Conservation (phyloP, 2,113 vertebrate genomes). For the Bostrychus sinensis region DNA sequence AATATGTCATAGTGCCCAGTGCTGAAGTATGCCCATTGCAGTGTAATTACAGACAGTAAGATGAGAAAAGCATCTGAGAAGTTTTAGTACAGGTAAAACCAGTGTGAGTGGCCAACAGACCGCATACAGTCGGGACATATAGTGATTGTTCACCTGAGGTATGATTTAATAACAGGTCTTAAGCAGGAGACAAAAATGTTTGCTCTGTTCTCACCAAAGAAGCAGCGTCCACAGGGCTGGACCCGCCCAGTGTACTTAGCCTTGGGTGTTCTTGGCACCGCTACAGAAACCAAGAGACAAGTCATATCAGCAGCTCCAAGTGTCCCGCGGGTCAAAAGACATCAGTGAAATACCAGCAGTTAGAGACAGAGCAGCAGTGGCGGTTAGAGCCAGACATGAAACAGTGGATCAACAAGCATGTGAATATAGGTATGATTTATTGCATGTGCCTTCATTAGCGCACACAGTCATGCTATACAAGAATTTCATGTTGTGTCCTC, state of each 20-base stretch:
- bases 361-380: slow-evolving; percentile 80
- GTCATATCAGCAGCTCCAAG: slow-evolving; percentile 87
- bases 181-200: slow-evolving; percentile 62
- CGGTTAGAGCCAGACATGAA: slow-evolving; percentile 50
- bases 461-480: slow-evolving; percentile 12
- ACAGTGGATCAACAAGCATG: slow-evolving; percentile 39
- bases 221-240: slow-evolving; percentile 75
- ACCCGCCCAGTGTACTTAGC: slow-evolving; percentile 81
- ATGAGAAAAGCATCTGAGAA: slow-evolving; percentile 48
- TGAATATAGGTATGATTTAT: slow-evolving; percentile 56
- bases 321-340: slow-evolving; percentile 79
- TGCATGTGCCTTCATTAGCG: slow-evolving; percentile 12
- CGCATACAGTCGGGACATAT: neutral
- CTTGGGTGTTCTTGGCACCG: slow-evolving; percentile 81
- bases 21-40: slow-evolving; percentile 52
- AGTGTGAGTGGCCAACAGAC: neutral
- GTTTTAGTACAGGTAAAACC: slow-evolving; percentile 31
- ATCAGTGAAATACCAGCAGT: slow-evolving; percentile 86
- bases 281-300: slow-evolving; percentile 85
- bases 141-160: slow-evolving; percentile 33
- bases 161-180: slow-evolving; percentile 75
- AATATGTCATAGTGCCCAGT: no score
- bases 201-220: slow-evolving; percentile 28
- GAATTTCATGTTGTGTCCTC: slow-evolving; percentile 27
- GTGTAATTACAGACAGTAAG: slow-evolving; percentile 45